Evolutionary conservation across 2,797 vertebrate genomes (phyloP).

Genomic region (Paratrypauchen microcephalus): DNA sequence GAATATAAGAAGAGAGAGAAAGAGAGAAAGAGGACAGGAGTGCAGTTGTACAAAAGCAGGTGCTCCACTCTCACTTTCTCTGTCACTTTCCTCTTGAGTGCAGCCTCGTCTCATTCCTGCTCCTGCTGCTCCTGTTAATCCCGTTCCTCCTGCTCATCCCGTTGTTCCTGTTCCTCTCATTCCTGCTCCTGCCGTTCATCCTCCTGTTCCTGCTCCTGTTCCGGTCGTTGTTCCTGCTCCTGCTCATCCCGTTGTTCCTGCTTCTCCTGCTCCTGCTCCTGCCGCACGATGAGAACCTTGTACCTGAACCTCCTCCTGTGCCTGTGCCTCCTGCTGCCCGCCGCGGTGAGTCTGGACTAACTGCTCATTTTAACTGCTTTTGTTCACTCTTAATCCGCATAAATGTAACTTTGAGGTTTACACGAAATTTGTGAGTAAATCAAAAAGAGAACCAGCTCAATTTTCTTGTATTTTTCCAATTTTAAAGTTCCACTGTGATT

Average conservation of each 20-base stretch:
- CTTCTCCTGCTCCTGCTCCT: conserved; percentile 59
- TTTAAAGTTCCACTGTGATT: background rate
- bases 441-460: too few species aligned
- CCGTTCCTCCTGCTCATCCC: too few species aligned
- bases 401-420: background rate
- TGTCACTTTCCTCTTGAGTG: conserved; percentile 4
- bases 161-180: conserved; percentile 62
- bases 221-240: background rate
- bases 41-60: conserved; percentile 3
- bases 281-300: conserved; percentile 57
- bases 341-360: conserved; percentile 61
- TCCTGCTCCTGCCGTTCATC: conserved; percentile 52
- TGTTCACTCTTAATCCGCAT: background rate
- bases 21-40: background rate
- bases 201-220: conserved; percentile 55
- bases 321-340: conserved; percentile 65
- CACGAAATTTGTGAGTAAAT: background rate
- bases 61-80: background rate
- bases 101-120: conserved; percentile 28
- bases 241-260: too few species aligned
- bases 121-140: background rate
- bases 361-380: background rate
- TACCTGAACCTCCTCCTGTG: conserved; percentile 67
- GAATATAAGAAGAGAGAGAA: too few species aligned
- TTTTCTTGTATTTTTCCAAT: background rate